A percentile compares a stretch with the other conserved stretches of the same genome.
phyloP scores from a whole-genome alignment of 2,113 vertebrate species.

The Thomomys bottae region DNA sequence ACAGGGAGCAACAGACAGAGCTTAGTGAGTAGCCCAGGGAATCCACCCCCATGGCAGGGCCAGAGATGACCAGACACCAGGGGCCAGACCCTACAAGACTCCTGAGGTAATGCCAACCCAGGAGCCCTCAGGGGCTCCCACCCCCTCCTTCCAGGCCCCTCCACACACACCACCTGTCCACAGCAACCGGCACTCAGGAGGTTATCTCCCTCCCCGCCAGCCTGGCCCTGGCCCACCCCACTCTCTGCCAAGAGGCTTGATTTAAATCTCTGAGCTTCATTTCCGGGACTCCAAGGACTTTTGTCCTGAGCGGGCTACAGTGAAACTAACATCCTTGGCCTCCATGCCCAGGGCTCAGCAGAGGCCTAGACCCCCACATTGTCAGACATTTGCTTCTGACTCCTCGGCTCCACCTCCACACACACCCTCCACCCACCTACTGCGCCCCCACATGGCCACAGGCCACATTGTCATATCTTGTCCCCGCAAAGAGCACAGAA shows the following conservation, averaged over 20 bases:
- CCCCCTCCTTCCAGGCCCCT: not conserved
- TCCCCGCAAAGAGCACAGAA: not conserved
- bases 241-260: not conserved
- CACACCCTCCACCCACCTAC: not conserved
- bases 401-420: not conserved
- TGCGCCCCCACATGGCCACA: not conserved
- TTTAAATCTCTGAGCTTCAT: not conserved
- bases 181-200: not conserved
- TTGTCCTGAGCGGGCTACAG: not conserved
- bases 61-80: accelerated
- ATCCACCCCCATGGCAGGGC: too few species aligned
- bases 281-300: not conserved
- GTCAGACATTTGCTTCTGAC: not conserved
- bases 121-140: not conserved
- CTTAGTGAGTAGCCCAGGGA: too few species aligned
- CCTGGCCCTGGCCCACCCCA: not conserved
- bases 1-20: not conserved
- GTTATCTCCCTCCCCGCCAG: not conserved
- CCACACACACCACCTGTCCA: not conserved
- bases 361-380: not conserved
- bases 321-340: not conserved
- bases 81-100: too few species aligned
- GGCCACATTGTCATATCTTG: not conserved
- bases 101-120: not conserved
- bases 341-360: not conserved